Evolutionary conservation across 2,797 vertebrate genomes (phyloP).

Genomic region (Meriones psammophilus): DNA sequence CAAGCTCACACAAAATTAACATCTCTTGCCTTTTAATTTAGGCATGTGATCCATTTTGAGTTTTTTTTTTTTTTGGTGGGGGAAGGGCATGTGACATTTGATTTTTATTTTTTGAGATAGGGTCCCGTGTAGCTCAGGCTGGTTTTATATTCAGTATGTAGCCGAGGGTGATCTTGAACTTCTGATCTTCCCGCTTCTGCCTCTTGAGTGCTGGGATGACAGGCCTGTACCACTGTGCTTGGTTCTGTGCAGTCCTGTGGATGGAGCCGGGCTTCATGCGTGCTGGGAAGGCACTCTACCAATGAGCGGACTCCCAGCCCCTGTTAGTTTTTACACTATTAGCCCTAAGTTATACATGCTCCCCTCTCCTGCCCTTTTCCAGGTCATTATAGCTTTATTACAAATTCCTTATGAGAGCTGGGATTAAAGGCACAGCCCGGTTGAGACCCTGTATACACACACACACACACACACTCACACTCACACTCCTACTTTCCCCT

Average conservation of each 20-base stretch:
- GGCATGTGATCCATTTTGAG: not conserved
- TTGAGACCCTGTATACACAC: not conserved
- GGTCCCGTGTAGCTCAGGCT: not conserved
- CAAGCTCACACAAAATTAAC: conserved; percentile 8
- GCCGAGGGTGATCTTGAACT: not conserved
- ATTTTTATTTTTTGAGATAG: not conserved
- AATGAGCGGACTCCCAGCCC: rapidly evolving
- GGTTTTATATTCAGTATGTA: not conserved
- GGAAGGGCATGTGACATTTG: not conserved
- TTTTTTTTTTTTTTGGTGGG: not conserved
- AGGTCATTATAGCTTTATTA: not conserved
- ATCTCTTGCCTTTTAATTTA: not conserved
- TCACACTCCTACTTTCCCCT: not conserved
- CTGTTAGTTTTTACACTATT: not conserved
- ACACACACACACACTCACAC: not conserved
- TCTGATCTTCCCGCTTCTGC: not conserved
- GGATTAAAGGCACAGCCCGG: not conserved
- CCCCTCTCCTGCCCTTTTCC: not conserved
- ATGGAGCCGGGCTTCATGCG: not conserved
- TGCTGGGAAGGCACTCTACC: not conserved
- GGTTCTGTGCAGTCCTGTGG: not conserved
- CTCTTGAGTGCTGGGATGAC: not conserved
- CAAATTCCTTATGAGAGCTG: not conserved
- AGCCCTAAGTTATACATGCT: not conserved
- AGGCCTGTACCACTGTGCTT: not conserved